A percentile compares a stretch with the other conserved stretches of the same genome.
These are phyloP conservation scores for Antigone vipio DNA, from an alignment of 2,113 vertebrate species.

Conservation along the genomic window DNA sequence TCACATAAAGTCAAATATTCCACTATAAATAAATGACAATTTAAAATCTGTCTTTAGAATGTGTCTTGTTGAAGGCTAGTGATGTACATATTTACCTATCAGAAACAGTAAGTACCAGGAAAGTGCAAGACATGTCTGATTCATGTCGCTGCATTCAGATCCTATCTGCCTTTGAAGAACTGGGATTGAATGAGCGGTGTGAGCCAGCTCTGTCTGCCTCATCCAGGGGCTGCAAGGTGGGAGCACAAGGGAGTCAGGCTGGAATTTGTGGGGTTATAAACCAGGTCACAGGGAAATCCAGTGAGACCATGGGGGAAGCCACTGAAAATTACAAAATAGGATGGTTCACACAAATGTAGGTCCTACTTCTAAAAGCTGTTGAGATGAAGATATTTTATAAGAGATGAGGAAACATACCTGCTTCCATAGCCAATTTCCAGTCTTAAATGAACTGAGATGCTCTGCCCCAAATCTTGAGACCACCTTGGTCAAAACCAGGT, in stretches of 20 bases:
- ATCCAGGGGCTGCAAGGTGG: background rate
- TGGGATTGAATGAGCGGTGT: background rate
- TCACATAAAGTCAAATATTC: background rate
- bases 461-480: background rate
- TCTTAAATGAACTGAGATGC: background rate
- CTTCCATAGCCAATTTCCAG: background rate
- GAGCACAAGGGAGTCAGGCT: rapidly evolving
- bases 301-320: background rate
- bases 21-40: rapidly evolving
- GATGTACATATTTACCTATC: rapidly evolving
- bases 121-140: background rate
- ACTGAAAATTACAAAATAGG: rapidly evolving
- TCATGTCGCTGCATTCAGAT: rapidly evolving
- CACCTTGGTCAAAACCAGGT: background rate
- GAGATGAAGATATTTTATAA: background rate
- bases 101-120: background rate
- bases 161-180: background rate
- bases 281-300: background rate
- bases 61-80: background rate
- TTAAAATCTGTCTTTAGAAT: background rate
- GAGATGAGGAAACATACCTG: background rate
- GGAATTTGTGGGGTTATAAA: background rate
- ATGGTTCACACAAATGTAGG: background rate
- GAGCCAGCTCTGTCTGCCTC: background rate
- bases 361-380: background rate